Evolutionary conservation across 2,113 vertebrate species (phyloP), one percentile per base, ranked within the genome.

Genomic region (Platichthys stellatus): DNA sequence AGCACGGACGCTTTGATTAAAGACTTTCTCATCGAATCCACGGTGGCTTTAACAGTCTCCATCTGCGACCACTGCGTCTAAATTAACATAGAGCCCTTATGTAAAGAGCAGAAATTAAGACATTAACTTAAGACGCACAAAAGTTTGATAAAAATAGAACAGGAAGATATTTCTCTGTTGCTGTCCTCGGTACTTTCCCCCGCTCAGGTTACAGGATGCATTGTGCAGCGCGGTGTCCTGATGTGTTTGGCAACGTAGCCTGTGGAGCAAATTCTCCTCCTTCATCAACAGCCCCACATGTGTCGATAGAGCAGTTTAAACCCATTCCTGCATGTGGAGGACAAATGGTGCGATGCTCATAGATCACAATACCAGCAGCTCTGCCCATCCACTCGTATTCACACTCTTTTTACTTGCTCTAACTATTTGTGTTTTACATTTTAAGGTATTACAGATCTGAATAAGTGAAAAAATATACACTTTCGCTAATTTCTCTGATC

Each of bases 1-100:
- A 66, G 75, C 74, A 69, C 70, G 57, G 79, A 72, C 75, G 69
- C 71, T 87, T 78, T 90, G 76, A 86, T 87, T 90, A 80, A 78
- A 85, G 60, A 77, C 86, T 80, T 80, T 85, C 77, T 57, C 56
- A 72, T 63, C 69, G 69, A 85, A 86, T 82, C 69, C 53, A 67
- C 43, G 73, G 23, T 60, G 63, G 43, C 63, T 81, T 56, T 49
- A 69, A 70, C 20, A 23, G 53, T 67, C 24, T 58, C 53, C 40
- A 40, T 76, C 59, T 69, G 26, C 53, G 61, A 6, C 43, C 57
- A 2, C 26, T 28, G 11, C 23, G 31, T 1, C 56, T 28, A 21
- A 49, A 31, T 31, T 61, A 20, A 68, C 54, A 51, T 62, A 63
- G 12, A 51, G 57, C 26, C 40, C 40, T 43, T 43, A 69, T 71